phyloP scores from a whole-genome alignment of 2,113 vertebrate genomes.

The Pterocles orientalis region DNA sequence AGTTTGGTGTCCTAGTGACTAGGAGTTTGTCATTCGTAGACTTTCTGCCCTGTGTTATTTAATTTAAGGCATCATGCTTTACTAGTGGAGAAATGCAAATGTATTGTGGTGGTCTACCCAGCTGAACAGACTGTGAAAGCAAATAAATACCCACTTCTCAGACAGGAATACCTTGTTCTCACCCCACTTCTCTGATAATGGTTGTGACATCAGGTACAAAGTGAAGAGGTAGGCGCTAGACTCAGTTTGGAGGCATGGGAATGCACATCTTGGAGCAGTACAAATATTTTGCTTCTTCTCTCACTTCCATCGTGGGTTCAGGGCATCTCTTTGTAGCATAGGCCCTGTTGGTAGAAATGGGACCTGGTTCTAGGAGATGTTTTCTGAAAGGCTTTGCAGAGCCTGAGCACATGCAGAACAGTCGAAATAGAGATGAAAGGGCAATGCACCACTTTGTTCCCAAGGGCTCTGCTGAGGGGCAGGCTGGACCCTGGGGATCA shows the following conservation, averaged over 20 bases:
- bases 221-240: neutral
- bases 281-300: neutral
- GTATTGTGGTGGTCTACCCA: neutral
- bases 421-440: neutral
- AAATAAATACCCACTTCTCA: conserved; percentile 8
- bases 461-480: neutral
- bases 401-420: neutral
- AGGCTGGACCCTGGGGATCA: neutral
- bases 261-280: neutral
- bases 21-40: conserved; percentile 18
- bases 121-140: neutral
- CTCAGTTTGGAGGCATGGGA: neutral
- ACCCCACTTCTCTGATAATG: neutral
- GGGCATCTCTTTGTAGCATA: neutral
- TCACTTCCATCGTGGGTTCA: neutral
- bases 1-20: neutral
- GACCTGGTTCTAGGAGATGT: neutral
- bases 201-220: neutral
- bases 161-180: neutral
- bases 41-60: conserved; percentile 16
- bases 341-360: neutral
- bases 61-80: conserved; percentile 32
- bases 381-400: neutral
- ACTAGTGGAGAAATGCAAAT: conserved; percentile 12
- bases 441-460: neutral